Base-by-base conservation (phyloP, 2,888 invertebrate species). In the Branchipolynoe longqiensis region DNA sequence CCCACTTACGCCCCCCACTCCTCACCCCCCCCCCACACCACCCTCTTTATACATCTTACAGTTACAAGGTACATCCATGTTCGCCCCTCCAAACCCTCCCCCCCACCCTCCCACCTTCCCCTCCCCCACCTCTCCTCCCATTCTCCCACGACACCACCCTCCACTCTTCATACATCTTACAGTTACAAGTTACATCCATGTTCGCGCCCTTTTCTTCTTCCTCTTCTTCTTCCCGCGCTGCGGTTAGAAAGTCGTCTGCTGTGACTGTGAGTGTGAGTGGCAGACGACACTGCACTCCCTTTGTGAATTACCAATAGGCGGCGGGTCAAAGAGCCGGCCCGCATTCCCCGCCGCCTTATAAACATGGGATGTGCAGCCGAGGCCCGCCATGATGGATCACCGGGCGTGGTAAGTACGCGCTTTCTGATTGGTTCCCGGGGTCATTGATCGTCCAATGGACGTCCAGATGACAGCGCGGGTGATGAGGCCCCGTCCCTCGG, bases 361-460 rank as follows among this genome's bases (percentile, higher is more conserved):
- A 78, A 78, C 78, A 78, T 54, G 78, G 54, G 78, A 48, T 54
- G 78, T 25, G 41, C 54, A 48, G 25, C 48, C 22, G 41, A 28
- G 48, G 12, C n/a, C n/a, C 48, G 54, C 41, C 48, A 78, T 78
- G 78, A 78, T 78, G 41, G 78, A 78, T 48, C n/a, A 78, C 78
- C 54, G 54, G 78, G 78, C 78, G 78, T 78, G 78, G 78, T 78
- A 78, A 48, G 78, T 78, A 41, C 78, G 78, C 69, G 54, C 78
- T 48, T 78, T 78, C 78, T 78, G 78, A 78, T 78, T 78, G 78
- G 78, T 54, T 78, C 48, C 48, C 78, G 78, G 78, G 38, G 48
- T 54, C 78, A 78, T 78, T 78, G 78, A 78, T 78, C 78, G 78
- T 78, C 78, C 78, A 78, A 48, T 78, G 78, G 78, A 48, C 78